These are phyloP conservation scores for Malurus splendens DNA, from an alignment of 2,797 vertebrate species.

Conservation along the genomic window DNA sequence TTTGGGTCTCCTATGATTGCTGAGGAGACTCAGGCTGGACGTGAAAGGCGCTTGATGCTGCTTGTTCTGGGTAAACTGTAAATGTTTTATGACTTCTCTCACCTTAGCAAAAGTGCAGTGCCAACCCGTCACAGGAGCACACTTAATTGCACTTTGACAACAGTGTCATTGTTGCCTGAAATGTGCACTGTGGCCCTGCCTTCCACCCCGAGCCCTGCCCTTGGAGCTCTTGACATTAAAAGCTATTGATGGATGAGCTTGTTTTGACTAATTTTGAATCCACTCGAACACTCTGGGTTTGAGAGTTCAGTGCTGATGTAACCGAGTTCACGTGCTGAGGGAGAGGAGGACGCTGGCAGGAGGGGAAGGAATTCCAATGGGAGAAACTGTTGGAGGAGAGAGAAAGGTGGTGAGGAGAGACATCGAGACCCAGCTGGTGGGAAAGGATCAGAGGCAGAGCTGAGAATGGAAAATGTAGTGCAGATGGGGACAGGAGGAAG, in stretches of 20 bases:
- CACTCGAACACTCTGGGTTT: neutral
- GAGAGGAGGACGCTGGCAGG: neutral
- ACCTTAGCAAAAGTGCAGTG: neutral
- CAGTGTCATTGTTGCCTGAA: slow-evolving; percentile 27
- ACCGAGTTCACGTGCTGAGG: neutral
- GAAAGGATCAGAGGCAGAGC: neutral
- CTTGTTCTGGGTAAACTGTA: neutral
- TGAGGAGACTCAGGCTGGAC: neutral
- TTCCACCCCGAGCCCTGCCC: neutral
- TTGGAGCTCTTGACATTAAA: slow-evolving; percentile 32
- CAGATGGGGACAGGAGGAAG: neutral
- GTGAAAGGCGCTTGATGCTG: neutral
- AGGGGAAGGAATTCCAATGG: neutral
- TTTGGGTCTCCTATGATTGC: neutral
- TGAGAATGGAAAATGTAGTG: neutral
- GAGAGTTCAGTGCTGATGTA: slow-evolving; percentile 31
- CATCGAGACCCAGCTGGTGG: neutral
- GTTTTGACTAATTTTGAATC: slow-evolving; percentile 20
- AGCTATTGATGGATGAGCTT: slow-evolving; percentile 31
- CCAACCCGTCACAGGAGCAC: neutral
- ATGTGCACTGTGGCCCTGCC: neutral
- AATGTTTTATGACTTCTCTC: slow-evolving; percentile 39
- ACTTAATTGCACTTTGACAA: slow-evolving; percentile 19
- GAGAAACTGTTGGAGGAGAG: neutral
- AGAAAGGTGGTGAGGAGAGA: neutral